Percentiles rank a stretch among this genome's conserved stretches.
phyloP scores from a whole-genome alignment of 2,113 vertebrate genomes.

The Panthera uncia region DNA sequence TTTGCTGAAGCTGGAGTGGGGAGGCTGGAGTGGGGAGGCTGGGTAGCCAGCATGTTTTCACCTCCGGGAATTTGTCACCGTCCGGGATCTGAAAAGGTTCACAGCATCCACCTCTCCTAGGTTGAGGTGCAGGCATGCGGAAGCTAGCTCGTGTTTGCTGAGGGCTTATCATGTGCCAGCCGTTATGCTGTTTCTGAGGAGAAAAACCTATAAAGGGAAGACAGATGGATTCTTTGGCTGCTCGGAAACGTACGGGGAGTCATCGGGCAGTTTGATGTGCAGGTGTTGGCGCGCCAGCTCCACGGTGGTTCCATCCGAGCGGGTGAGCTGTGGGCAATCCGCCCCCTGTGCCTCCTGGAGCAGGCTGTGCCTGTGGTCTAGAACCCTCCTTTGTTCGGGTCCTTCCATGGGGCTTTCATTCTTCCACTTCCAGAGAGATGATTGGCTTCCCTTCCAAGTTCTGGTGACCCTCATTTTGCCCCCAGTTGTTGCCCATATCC shows the following conservation, averaged over 20 bases:
- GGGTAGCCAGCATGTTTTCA: neutral
- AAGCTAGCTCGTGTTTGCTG: neutral
- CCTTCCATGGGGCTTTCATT: neutral
- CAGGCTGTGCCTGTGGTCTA: neutral
- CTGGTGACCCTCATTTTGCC: neutral
- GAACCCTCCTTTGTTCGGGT: neutral
- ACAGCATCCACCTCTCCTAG: accelerated
- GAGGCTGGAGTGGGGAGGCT: neutral
- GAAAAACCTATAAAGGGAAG: neutral
- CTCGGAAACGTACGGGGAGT: neutral
- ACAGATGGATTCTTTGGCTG: neutral
- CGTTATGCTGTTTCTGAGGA: neutral
- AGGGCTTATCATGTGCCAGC: neutral
- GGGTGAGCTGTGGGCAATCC: accelerated
- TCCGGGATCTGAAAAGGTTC: neutral
- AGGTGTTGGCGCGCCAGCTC: accelerated
- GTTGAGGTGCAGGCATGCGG: neutral
- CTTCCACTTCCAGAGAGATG: neutral
- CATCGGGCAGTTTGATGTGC: accelerated
- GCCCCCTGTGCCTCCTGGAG: neutral
- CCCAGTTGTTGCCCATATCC: neutral
- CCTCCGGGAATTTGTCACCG: neutral
- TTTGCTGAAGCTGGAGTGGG: neutral
- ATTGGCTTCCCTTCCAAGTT: neutral
- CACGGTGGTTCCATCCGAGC: too few relatives aligned